phyloP scores from a whole-genome alignment of 2,113 vertebrate genomes.

The Embiotoca jacksoni region DNA sequence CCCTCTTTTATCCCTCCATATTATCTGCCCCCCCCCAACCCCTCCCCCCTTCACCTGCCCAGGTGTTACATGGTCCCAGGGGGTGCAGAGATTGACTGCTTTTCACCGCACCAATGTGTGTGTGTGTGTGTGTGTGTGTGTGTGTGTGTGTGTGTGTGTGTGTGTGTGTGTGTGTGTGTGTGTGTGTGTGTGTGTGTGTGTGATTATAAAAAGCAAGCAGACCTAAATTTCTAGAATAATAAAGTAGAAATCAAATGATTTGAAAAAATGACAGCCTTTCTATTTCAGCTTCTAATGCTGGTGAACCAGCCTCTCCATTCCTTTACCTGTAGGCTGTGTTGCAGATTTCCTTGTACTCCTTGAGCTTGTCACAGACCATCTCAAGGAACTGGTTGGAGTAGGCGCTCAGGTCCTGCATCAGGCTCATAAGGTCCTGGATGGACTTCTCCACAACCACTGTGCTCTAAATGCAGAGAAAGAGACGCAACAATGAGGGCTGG shows the following conservation, averaged over 20 bases:
- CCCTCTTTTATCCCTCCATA: constrained; percentile 32
- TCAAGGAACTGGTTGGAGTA: constrained; percentile 98
- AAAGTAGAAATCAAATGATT: not conserved
- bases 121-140: not conserved
- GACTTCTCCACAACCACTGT: constrained; percentile 98
- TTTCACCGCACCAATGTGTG: constrained; percentile 10
- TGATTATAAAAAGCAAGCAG: too few relatives aligned
- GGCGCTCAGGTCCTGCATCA: constrained; percentile 96
- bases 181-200: too few relatives aligned
- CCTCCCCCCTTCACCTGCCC: constrained; percentile 53
- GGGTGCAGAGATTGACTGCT: constrained; percentile 38
- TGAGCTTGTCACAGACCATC: constrained; percentile 98
- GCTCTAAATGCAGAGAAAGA: constrained; percentile 84
- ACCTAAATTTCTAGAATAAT: not conserved
- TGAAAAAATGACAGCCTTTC: not conserved
- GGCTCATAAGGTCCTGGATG: constrained; percentile 95
- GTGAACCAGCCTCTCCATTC: not conserved
- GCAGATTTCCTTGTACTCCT: constrained; percentile 98
- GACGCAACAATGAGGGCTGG: not conserved
- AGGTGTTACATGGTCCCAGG: constrained; percentile 55
- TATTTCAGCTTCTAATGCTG: not conserved
- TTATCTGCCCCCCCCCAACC: constrained; percentile 1
- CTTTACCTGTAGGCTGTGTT: constrained; percentile 92
- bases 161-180: too few relatives aligned
- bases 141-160: too few relatives aligned